Evolutionary conservation across 1,140 invertebrate species (phyloP).

Genomic region (Bombus turneri): DNA sequence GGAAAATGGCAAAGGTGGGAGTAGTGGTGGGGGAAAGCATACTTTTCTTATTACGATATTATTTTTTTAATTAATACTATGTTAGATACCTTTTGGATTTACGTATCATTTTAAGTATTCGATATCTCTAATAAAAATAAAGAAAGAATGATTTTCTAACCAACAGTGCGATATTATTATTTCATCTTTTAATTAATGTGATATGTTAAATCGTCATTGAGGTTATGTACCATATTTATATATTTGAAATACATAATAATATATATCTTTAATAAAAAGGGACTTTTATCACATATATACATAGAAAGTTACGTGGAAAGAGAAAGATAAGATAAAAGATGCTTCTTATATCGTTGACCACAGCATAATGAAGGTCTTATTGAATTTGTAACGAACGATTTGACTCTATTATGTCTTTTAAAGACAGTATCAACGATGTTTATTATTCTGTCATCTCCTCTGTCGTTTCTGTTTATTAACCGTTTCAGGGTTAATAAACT

Average conservation of each 20-base stretch:
- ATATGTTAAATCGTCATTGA: background rate
- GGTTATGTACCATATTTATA: no score
- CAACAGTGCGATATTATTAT: background rate
- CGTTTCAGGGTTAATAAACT: slow-evolving; percentile 84
- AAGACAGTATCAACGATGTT: slow-evolving; percentile 80
- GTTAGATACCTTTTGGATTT: background rate
- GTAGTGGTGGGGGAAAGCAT: background rate
- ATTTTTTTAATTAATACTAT: background rate
- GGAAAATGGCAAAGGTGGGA: background rate
- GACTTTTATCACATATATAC: background rate
- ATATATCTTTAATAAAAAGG: background rate
- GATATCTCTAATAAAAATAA: background rate
- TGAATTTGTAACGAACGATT: slow-evolving; percentile 3
- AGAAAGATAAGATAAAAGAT: background rate
- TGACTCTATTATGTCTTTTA: background rate
- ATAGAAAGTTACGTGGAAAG: background rate
- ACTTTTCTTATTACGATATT: background rate
- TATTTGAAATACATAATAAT: no score
- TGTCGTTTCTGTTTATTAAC: slow-evolving; percentile 69
- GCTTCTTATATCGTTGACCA: background rate
- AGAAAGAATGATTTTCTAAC: background rate
- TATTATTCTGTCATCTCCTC: slow-evolving; percentile 88
- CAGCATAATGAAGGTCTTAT: background rate
- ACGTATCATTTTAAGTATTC: background rate
- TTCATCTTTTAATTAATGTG: background rate